Evolutionary conservation across 1,140 invertebrate species (phyloP), one percentile per base, ranked within the genome.

Genomic region (Hyles vespertilio): DNA sequence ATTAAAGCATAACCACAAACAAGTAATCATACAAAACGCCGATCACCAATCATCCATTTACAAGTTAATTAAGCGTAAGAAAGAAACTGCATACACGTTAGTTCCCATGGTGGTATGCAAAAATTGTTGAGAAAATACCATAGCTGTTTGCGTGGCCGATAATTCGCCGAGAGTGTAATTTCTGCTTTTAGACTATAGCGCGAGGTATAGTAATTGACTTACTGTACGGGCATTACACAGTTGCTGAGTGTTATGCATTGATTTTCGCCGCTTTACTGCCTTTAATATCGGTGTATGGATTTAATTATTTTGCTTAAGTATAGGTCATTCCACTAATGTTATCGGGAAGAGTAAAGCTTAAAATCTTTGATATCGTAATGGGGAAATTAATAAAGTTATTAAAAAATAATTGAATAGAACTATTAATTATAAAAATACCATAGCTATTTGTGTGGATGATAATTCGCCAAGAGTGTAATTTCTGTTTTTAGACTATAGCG

Each of bases 61-160:
- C 54, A 36, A 56, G 54, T 48, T 56, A 56, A 56, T 56, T 56
- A 53, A 11, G 44, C 33, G 45, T 34, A 52, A 61, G 58, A 58
- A 69, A 60, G 61, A 64, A 69, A 53, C 53, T 48, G 61, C 69
- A 58, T 46, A 61, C 63, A 67, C 63, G 61, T 62, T 78, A 81
- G 77, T 84, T 84, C 81, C 74, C 81, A 84, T 62, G 75, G 63
- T 56, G 81, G 81, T 77, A 84, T 81, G 81, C 79, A 84, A 77
- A 84, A 84, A 84, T 84, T 84, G 79, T 83, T 81, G 78, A 77
- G 77, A 81, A 75, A 77, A 78, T 79, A 77, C 71, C 72, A 58
- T 55, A 34, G 56, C 36, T 33, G 47, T 48, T 57, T 81, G 81
- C 81, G 77, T 84, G 81, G 61, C 61, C 65, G 70, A 68, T 81